Evolutionary conservation across 2,888 invertebrate genomes (phyloP).

Genomic region (Volucella inflata): DNA sequence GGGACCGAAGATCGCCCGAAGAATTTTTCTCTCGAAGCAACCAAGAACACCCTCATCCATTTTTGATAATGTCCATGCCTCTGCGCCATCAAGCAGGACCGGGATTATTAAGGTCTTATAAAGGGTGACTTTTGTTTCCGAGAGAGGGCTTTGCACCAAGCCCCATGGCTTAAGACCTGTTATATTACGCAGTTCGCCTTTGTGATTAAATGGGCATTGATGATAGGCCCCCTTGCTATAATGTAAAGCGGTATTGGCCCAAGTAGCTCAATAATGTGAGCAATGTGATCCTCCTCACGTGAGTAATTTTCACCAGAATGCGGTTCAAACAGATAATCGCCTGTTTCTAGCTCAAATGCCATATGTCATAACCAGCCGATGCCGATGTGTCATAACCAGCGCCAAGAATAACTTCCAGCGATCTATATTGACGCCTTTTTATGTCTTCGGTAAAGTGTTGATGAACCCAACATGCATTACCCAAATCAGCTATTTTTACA

Average conservation of each 20-base stretch:
- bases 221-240: constrained; percentile 96
- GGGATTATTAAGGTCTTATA: no score
- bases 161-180: constrained; percentile 98
- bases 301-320: constrained; percentile 98
- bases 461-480: constrained; percentile 99
- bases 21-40: no score
- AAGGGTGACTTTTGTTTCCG: no score
- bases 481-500: constrained; percentile 99
- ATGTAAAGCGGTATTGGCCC: constrained; percentile 98
- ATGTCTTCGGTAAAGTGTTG: constrained; percentile 99
- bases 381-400: constrained; percentile 98
- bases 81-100: no score
- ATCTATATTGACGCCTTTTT: constrained; percentile 98
- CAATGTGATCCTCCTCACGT: constrained; percentile 99
- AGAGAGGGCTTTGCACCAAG: no score
- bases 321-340: constrained; percentile 99
- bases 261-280: constrained; percentile 98
- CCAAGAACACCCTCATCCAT: no score
- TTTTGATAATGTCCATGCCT: no score
- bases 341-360: constrained; percentile 99
- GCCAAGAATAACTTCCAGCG: constrained; percentile 97
- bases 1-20: no score
- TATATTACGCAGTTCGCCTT: constrained; percentile 97
- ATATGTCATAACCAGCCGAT: no score
- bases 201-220: constrained; percentile 96